Evolutionary conservation across 2,113 vertebrate species (phyloP), one percentile per base, ranked within the genome.

Genomic region (Rostratula benghalensis): DNA sequence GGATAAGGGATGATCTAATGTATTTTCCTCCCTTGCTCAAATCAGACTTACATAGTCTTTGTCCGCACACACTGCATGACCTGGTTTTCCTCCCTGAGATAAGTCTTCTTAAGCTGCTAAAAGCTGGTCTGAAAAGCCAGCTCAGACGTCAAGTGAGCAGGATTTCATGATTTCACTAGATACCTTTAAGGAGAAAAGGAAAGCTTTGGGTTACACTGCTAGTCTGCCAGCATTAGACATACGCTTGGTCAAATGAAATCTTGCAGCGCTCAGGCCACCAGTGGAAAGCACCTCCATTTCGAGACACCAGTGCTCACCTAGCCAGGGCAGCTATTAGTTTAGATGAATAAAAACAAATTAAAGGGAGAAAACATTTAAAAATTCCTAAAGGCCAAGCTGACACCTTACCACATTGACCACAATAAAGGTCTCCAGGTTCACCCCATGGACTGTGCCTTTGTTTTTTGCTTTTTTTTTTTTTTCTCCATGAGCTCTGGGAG

Each of bases 91-190:
- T 94, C 87, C 22, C 43, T 68, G 60, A 91, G 88, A 84, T 57
- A 84, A 93, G n/a, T 80, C 81, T 94, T 94, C 87, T 70, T 96
- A 79, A 96, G 83, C 93, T 96, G 96, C 87, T 95, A 94, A 95
- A 96, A 91, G 86, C 90, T 89, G 65, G 88, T 91, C 91, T 94
- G 80, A 94, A 93, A 93, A 97, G 74, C 91, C 87, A 95, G 74
- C 96, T 97, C 87, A 90, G 87, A 96, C 80, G 79, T 74, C 93
- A 96, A 97, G 85, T 64, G 90, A 81, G 86, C 39, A 89, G 80
- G 83, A 87, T 95, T 96, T 96, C 56, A 51, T 57, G n/a, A 87
- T 94, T 94, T 92, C 83, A 65, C 37, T 92, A 86, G 57, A 37
- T 87, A 92, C 53, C 77, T 89, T 94, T 76, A 82, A 82, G 77